Base-by-base conservation (phyloP, 2,113 vertebrate genomes). In the Ranitomeya variabilis region DNA sequence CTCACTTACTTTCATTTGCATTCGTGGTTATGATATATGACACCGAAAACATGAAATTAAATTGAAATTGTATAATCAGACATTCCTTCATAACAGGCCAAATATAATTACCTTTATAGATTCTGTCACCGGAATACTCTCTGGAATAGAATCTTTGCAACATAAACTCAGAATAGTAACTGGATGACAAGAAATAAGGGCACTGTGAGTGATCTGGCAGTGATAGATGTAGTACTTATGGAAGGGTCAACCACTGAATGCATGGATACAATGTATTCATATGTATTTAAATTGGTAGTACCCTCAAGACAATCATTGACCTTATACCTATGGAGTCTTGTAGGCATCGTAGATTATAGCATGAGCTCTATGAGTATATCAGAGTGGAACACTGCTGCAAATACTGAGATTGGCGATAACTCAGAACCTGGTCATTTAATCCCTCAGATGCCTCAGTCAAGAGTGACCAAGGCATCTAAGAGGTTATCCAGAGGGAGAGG, bases 21-120 rank as follows among this genome's bases (percentile, higher is more conserved):
- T 86, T 86, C 45, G 76, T 79, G 85, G 85, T 62, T 86, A 79
- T 86, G 85, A 86, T 86, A 86, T 66, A 76, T 26, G 85, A 86
- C 86, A 80, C 62, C 6, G 26, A 80, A 67, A 87, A 87, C 51
- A 71, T 80, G 76, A 80, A 67, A 87, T 80, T 89, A 88, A 89
- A 9, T 7, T 77, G 86, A 26, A 7, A n/a, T 23, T 18, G 31
- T 80, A 87, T 57, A 6, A 7, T 52, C 55, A 90, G 0, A 0
- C 11, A 5, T 0, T 3, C 55, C 79, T 89, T 79, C 76, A 83
- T 6, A 59, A 19, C 6, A 21, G 77, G 83, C 66, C 86, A 64
- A 90, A 88, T n/a, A 86, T 21, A 86, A 86, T 86, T 79, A 86
- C 76, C 85, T 79, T 66, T 66, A 79, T 86, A 62, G 74, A 23